phyloP scores from a whole-genome alignment of 2,888 invertebrate genomes.

The Tineola bisselliella region DNA sequence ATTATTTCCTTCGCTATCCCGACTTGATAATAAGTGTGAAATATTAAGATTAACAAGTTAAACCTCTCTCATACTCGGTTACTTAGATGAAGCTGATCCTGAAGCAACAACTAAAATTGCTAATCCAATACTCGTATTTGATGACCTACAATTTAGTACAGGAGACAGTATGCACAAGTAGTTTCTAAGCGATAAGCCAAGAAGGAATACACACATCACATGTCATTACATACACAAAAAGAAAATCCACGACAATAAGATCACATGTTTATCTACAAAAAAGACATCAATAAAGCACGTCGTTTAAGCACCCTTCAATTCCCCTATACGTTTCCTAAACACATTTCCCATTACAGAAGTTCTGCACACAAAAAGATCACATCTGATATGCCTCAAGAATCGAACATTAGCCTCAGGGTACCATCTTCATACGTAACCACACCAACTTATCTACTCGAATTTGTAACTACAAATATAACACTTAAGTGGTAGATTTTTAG shows the following conservation, averaged over 20 bases:
- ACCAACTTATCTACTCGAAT: neutral
- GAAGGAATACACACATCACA: neutral
- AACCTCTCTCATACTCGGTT: no score
- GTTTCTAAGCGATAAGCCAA: no score
- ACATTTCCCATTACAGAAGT: slow-evolving; percentile 32
- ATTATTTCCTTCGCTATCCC: no score
- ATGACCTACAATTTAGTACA: no score
- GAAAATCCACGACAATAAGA: neutral
- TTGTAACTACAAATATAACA: neutral
- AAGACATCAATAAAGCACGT: slow-evolving; percentile 55
- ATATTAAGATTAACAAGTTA: no score
- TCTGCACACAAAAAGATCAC: slow-evolving; percentile 38
- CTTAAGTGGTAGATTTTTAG: neutral
- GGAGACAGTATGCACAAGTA: no score
- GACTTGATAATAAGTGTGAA: no score
- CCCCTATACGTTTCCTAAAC: slow-evolving; percentile 21
- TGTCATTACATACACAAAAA: slow-evolving; percentile 5
- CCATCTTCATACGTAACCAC: slow-evolving; percentile 11
- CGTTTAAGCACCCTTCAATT: slow-evolving; percentile 33
- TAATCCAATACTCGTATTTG: no score
- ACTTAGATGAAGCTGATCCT: no score
- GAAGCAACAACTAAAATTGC: no score
- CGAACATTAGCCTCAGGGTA: slow-evolving; percentile 46
- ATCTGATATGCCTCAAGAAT: slow-evolving; percentile 60
- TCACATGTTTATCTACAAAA: slow-evolving; percentile 49